Conservation (phyloP, 2,797 vertebrate species). For the Peromyscus attwateri region DNA sequence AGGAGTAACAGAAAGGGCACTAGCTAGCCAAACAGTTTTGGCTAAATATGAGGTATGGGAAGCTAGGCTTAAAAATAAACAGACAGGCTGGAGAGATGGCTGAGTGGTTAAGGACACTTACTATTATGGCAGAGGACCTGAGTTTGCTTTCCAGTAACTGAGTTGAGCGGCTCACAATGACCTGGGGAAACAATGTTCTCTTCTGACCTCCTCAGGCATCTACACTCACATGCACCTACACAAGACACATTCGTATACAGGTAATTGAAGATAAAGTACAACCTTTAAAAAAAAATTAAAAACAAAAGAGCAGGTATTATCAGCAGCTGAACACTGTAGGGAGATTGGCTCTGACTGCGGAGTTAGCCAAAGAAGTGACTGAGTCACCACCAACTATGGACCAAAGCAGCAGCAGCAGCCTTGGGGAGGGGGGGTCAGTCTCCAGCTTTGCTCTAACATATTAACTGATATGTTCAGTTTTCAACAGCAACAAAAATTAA, state of each 20-base stretch:
- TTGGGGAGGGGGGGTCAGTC: not conserved
- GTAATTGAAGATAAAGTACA: not conserved
- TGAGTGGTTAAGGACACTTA: too few species aligned
- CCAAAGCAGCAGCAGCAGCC: not conserved
- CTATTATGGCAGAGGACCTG: too few species aligned
- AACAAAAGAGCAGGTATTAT: not conserved
- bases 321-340: not conserved
- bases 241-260: not conserved
- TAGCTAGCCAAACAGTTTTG: not conserved
- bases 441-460: constrained; percentile 13
- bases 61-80: not conserved
- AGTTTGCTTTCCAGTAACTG: not conserved
- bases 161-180: not conserved
- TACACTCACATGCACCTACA: rapidly evolving
- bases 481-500: constrained; percentile 63
- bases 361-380: not conserved
- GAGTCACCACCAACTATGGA: not conserved
- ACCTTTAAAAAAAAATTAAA: not conserved
- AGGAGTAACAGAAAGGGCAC: not conserved
- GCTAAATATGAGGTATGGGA: not conserved
- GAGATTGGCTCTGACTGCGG: not conserved
- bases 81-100: not conserved
- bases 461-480: constrained; percentile 63
- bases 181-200: not conserved
- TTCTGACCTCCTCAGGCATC: not conserved